Evolutionary conservation across 2,113 vertebrate genomes (phyloP).

Genomic region (Strix uralensis): DNA sequence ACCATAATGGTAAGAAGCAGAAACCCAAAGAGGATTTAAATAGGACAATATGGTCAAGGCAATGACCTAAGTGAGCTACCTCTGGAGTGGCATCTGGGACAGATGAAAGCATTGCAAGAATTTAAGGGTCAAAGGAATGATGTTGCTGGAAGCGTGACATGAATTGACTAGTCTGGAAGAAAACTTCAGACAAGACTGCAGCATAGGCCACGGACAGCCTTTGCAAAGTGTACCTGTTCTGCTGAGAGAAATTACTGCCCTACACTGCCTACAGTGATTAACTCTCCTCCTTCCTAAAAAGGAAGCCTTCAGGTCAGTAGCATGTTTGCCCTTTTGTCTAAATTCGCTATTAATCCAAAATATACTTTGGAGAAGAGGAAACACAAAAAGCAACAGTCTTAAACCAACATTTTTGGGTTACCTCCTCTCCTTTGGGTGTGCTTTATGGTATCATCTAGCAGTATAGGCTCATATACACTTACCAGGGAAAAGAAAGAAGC

Average conservation of each 20-base stretch:
- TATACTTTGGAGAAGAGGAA: background rate
- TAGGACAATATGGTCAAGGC: accelerated
- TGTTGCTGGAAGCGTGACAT: background rate
- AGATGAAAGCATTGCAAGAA: background rate
- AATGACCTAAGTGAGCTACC: background rate
- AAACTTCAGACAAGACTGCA: background rate
- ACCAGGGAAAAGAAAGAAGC: background rate
- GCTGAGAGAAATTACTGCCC: background rate
- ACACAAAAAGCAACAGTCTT: background rate
- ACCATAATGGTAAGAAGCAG: background rate
- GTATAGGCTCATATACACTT: accelerated
- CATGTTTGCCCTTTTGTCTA: background rate
- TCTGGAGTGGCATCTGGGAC: background rate
- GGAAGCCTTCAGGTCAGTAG: background rate
- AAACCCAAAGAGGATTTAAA: background rate
- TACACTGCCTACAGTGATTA: accelerated
- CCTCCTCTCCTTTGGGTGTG: background rate
- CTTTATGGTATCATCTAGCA: background rate
- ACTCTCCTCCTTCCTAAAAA: background rate
- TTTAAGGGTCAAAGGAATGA: background rate
- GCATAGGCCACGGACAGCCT: background rate
- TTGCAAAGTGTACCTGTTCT: accelerated
- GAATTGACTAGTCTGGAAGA: background rate
- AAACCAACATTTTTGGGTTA: background rate
- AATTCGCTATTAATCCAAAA: background rate